Evolutionary conservation across 2,113 vertebrate species (phyloP).

Genomic region (Engraulis encrasicolus): DNA sequence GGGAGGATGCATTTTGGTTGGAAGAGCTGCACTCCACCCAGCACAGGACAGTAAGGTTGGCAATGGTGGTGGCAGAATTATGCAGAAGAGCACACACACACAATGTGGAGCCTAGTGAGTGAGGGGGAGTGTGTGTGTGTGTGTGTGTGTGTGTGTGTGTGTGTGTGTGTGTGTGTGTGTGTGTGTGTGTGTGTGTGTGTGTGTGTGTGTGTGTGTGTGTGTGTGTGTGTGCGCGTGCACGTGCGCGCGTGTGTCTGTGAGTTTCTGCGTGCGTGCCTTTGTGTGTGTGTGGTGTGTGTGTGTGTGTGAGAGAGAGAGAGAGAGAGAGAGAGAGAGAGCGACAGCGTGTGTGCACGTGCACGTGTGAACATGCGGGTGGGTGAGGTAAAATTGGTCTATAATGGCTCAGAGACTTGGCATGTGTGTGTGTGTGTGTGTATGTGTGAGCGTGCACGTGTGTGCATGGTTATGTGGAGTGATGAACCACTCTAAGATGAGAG

Average conservation of each 20-base stretch:
- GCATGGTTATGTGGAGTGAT: conserved; percentile 30
- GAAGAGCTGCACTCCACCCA: not conserved
- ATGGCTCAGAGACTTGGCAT: no score
- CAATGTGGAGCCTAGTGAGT: not conserved
- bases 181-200: no score
- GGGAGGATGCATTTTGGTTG: not conserved
- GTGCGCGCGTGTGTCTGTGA: no score
- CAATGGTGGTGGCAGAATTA: not conserved
- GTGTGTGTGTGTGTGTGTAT: not conserved
- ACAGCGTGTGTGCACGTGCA: not conserved
- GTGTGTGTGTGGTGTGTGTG: not conserved
- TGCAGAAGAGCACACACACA: not conserved
- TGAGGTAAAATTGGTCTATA: no score
- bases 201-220: conserved; percentile 1
- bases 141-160: not conserved
- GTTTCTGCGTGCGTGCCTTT: no score
- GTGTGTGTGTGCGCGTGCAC: conserved; percentile 33
- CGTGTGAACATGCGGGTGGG: no score
- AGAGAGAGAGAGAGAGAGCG: not conserved
- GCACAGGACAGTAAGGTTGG: not conserved
- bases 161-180: conserved; percentile 28
- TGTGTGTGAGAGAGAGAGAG: not conserved
- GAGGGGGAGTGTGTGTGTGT: not conserved
- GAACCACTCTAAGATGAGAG: conserved; percentile 33
- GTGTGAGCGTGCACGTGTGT: conserved; percentile 19